Evolutionary conservation across 2,888 invertebrate genomes (phyloP).

Genomic region (Tinea trinotella): DNA sequence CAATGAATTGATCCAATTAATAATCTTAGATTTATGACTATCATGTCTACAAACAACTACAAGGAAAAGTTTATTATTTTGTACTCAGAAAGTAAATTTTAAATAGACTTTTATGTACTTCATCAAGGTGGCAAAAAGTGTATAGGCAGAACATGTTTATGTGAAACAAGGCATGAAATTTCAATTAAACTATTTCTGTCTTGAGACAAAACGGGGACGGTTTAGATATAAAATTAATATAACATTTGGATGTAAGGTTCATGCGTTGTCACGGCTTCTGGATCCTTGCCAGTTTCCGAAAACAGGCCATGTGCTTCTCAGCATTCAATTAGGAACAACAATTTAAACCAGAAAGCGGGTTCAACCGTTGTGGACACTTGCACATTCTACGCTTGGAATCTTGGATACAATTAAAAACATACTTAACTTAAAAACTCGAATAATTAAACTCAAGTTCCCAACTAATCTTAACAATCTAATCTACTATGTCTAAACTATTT

Average conservation of each 20-base stretch:
- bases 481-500: no score
- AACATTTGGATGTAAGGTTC: neutral
- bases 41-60: neutral
- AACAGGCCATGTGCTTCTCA: conserved; percentile 19
- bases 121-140: no score
- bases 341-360: neutral
- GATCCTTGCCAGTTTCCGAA: conserved; percentile 26
- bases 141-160: neutral
- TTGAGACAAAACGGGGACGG: neutral
- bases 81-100: neutral
- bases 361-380: neutral
- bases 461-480: no score
- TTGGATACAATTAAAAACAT: no score
- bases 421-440: no score
- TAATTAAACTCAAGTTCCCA: no score
- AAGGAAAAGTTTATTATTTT: neutral
- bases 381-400: neutral
- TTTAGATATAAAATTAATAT: conserved; percentile 10
- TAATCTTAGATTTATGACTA: neutral
- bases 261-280: conserved; percentile 24
- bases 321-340: conserved; percentile 3
- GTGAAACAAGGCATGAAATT: conserved; percentile 7
- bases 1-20: neutral
- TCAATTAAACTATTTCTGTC: neutral
- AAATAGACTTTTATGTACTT: no score